Evolutionary conservation across 2,113 vertebrate species (phyloP).

Genomic region (Microcebus ravelobensis): DNA sequence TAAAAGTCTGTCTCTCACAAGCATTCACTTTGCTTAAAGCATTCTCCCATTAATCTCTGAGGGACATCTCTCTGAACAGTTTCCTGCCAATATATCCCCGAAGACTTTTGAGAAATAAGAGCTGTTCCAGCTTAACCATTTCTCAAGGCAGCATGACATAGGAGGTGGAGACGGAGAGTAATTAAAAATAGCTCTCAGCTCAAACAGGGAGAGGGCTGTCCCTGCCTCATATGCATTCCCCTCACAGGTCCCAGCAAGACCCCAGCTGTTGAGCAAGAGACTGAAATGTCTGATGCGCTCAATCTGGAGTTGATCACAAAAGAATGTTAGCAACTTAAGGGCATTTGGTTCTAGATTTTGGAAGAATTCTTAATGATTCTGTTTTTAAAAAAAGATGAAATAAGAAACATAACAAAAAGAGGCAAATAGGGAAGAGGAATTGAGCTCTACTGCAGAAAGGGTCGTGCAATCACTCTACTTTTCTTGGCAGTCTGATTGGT

Average conservation of each 20-base stretch:
- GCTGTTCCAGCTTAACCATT: neutral
- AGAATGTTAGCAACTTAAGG: neutral
- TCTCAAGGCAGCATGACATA: neutral
- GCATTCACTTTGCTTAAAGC: neutral
- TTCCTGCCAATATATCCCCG: neutral
- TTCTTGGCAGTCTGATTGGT: neutral
- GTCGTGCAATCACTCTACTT: neutral
- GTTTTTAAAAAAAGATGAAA: neutral
- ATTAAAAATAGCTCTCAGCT: slow-evolving; percentile 58
- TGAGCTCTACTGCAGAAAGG: neutral
- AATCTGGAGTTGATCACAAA: neutral
- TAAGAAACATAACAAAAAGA: neutral
- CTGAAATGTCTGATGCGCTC: slow-evolving; percentile 1
- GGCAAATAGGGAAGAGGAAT: neutral
- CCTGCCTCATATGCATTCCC: neutral
- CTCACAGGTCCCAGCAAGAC: neutral
- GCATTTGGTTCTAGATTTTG: slow-evolving; percentile 4
- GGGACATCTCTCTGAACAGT: neutral
- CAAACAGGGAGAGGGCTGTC: neutral
- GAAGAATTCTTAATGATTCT: slow-evolving; percentile 3
- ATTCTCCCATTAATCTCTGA: neutral
- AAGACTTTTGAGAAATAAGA: slow-evolving; percentile 40
- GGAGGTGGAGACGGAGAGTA: slow-evolving; percentile 22
- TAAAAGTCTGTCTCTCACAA: neutral
- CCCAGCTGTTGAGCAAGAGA: neutral